These are phyloP conservation scores for Oreotrochilus melanogaster DNA, from an alignment of 2,113 vertebrate genomes.

Conservation along the genomic window DNA sequence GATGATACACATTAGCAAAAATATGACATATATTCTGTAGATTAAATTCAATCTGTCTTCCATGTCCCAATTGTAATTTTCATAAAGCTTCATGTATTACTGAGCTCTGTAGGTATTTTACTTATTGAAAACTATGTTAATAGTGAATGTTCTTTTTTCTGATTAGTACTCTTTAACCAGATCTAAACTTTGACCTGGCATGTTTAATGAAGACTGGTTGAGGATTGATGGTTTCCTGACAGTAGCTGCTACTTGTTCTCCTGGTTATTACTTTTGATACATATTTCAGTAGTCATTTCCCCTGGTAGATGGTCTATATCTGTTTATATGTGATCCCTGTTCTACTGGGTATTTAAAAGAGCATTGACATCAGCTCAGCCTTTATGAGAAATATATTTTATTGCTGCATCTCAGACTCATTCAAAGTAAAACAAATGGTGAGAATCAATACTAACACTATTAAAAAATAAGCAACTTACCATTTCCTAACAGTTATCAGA, in stretches of 20 bases:
- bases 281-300: neutral
- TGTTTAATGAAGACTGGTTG: neutral
- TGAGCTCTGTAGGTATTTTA: neutral
- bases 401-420: neutral
- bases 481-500: neutral
- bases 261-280: neutral
- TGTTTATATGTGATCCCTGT: neutral
- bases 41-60: neutral
- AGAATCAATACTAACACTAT: neutral
- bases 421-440: neutral
- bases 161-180: neutral
- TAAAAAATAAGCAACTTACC: neutral
- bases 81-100: neutral
- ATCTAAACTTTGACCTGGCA: neutral
- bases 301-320: fast-evolving
- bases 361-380: neutral
- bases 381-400: neutral
- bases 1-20: neutral
- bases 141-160: neutral
- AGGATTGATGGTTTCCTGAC: neutral
- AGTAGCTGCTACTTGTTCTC: neutral
- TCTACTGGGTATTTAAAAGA: neutral
- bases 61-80: neutral
- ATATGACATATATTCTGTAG: neutral
- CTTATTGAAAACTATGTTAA: neutral